These are phyloP conservation scores for Geococcyx californianus DNA, from an alignment of 2,113 vertebrate genomes.

Conservation along the genomic window DNA sequence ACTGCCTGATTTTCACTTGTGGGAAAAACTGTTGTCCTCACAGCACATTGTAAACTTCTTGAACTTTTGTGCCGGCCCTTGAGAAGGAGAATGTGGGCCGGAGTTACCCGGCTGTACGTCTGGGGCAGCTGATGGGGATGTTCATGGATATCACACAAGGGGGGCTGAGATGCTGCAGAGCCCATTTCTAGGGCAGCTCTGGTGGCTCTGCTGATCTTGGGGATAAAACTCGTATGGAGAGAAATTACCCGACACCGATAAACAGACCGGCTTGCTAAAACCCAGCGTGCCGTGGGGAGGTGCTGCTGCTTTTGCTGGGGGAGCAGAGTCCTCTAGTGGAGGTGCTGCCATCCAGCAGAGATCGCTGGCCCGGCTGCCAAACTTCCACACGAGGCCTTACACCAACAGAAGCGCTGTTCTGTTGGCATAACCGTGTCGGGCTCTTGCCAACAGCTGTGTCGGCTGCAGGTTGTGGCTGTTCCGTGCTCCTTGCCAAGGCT, in stretches of 20 bases:
- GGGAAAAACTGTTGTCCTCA: neutral
- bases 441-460: neutral
- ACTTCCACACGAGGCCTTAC: neutral
- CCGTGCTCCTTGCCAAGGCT: neutral
- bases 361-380: neutral
- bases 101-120: neutral
- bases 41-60: too few species aligned
- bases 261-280: too few species aligned
- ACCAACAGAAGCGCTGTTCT: neutral
- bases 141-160: neutral
- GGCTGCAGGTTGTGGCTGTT: neutral
- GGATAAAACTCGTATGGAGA: neutral
- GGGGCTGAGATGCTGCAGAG: neutral
- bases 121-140: neutral
- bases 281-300: fast-evolving
- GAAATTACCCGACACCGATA: neutral
- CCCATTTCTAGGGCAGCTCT: neutral
- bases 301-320: neutral
- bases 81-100: neutral
- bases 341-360: neutral
- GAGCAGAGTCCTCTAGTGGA: slow-evolving; percentile 54
- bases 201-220: neutral
- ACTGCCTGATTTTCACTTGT: neutral
- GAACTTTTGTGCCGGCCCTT: too few species aligned
- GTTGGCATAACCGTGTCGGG: neutral